These are phyloP conservation scores for Solenodon paradoxus DNA, from an alignment of 2,113 vertebrate species.

Conservation along the genomic window DNA sequence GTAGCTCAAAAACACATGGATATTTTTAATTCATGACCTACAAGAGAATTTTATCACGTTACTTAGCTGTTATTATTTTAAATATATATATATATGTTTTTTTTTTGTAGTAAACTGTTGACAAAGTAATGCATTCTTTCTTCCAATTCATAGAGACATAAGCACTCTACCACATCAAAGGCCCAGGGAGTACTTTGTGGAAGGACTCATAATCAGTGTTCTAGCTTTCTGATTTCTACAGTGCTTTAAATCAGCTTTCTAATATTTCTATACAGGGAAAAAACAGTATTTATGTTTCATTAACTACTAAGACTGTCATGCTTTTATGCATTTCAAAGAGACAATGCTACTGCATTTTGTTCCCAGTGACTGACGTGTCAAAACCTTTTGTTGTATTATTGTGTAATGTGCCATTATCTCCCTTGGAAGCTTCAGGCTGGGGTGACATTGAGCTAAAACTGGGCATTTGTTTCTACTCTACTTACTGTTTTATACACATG, in stretches of 20 bases:
- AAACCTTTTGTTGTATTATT: slow-evolving; percentile 67
- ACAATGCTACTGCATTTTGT: slow-evolving; percentile 55
- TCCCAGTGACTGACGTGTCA: slow-evolving; percentile 49
- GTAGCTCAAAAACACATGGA: neutral
- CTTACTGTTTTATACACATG: slow-evolving; percentile 47
- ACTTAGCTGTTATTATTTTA: fast-evolving
- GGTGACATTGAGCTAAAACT: slow-evolving; percentile 49
- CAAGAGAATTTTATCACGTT: neutral
- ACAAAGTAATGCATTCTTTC: neutral
- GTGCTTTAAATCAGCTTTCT: too few relatives aligned
- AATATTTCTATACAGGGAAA: slow-evolving; percentile 35
- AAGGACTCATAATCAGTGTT: neutral
- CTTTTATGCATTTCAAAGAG: slow-evolving; percentile 60
- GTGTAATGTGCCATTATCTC: slow-evolving; percentile 68
- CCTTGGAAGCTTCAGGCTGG: slow-evolving; percentile 40
- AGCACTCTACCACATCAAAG: slow-evolving; percentile 8
- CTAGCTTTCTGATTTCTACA: neutral
- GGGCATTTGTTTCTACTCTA: slow-evolving; percentile 62
- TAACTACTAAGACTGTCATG: slow-evolving; percentile 49
- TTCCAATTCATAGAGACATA: neutral
- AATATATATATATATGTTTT: too few relatives aligned
- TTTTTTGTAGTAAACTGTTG: neutral
- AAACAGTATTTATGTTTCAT: slow-evolving; percentile 62
- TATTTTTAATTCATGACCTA: neutral
- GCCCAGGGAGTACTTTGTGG: neutral